Conservation (phyloP, 2,888 invertebrate species). For the Torymus auratus region DNA sequence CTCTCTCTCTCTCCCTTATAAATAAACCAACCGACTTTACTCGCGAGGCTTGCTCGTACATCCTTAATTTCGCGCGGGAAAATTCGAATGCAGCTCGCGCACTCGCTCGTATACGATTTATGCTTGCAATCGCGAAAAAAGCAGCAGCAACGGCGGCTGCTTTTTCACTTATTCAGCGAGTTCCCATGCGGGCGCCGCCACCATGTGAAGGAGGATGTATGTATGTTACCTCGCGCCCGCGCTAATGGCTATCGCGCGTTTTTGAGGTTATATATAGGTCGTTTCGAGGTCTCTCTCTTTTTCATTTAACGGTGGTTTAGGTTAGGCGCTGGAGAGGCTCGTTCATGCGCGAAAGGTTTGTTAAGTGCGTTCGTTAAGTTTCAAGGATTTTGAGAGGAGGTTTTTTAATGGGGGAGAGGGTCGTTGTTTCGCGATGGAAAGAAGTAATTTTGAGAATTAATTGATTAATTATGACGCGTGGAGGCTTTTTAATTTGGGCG, state of each 20-base stretch:
- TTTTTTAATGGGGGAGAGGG: no score
- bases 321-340: no score
- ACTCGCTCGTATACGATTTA: slow-evolving; percentile 3
- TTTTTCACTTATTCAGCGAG: background rate
- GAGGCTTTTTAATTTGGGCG: no score
- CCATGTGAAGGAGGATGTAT: background rate
- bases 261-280: background rate
- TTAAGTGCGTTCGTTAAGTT: no score
- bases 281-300: background rate
- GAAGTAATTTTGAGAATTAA: no score
- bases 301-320: background rate
- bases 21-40: slow-evolving; percentile 30
- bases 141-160: background rate
- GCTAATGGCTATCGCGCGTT: background rate
- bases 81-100: slow-evolving; percentile 6
- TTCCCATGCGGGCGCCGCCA: slow-evolving; percentile 27
- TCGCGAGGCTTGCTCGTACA: slow-evolving; percentile 1
- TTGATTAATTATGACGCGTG: no score
- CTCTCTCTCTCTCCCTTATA: no score
- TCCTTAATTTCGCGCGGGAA: slow-evolving; percentile 39
- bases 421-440: no score
- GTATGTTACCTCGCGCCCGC: background rate
- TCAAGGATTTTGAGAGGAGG: no score
- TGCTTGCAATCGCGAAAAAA: slow-evolving; percentile 17
- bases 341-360: no score